Evolutionary conservation across 92 coral and sea anemone species (phyloP).

Genomic region (Heliopora coerulea): DNA sequence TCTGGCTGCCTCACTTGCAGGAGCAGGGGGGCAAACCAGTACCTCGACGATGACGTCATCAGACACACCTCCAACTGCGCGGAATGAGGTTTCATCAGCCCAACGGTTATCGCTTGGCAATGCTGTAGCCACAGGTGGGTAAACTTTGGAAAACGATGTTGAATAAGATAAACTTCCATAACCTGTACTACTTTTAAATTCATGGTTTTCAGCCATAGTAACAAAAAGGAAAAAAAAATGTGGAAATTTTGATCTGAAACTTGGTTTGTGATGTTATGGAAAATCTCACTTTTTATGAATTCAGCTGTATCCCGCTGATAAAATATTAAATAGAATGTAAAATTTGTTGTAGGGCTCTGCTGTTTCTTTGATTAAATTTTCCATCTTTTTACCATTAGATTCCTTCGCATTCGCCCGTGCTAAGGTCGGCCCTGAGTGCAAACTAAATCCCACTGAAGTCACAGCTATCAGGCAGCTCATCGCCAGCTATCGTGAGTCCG

Average conservation of each 20-base stretch:
- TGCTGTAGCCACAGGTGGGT: not conserved
- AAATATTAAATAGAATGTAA: too few relatives aligned
- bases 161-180: too few relatives aligned
- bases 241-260: too few relatives aligned
- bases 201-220: not conserved
- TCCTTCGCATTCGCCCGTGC: constrained; percentile 35
- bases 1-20: constrained; percentile 27
- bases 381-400: not conserved
- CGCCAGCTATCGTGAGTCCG: constrained; percentile 97
- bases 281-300: too few relatives aligned
- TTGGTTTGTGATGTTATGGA: too few relatives aligned
- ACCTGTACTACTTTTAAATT: too few relatives aligned
- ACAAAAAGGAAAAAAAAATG: too few relatives aligned
- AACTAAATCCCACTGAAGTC: constrained; percentile 90
- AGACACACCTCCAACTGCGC: constrained; percentile 15
- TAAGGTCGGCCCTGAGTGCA: constrained; percentile 61
- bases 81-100: not conserved
- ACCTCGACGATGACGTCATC: constrained; percentile 36
- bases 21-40: constrained; percentile 39
- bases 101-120: not conserved
- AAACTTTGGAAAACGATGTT: too few relatives aligned
- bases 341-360: too few relatives aligned
- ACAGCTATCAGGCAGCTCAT: constrained; percentile 95
- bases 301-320: too few relatives aligned
- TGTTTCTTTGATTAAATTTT: not conserved